Conservation (phyloP, 2,113 vertebrate species). For the Strix aluco region DNA sequence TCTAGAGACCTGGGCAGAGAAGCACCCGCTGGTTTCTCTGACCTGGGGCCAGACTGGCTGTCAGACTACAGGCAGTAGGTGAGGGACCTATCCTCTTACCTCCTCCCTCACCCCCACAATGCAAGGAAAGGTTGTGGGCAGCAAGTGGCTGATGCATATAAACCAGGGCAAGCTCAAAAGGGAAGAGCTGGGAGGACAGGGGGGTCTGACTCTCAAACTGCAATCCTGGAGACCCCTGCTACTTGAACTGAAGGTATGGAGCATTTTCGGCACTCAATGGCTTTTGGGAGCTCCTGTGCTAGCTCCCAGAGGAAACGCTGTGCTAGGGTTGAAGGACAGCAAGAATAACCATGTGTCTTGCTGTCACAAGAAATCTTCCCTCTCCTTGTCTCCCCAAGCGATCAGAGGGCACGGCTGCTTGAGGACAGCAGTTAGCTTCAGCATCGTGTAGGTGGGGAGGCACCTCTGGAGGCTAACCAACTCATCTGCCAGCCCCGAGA, state of each 20-base stretch:
- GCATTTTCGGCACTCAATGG: background rate
- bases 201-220: background rate
- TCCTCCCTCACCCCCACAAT: background rate
- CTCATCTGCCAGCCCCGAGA: background rate
- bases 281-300: background rate
- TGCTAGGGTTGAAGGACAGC: background rate
- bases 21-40: background rate
- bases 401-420: background rate
- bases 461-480: background rate
- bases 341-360: fast-evolving
- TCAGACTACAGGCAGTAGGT: background rate
- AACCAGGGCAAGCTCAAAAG: background rate
- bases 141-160: background rate
- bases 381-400: fast-evolving
- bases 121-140: background rate
- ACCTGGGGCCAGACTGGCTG: background rate
- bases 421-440: background rate
- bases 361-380: background rate
- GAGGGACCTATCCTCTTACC: background rate
- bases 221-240: background rate
- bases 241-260: background rate
- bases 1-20: background rate
- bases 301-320: background rate
- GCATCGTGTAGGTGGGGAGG: fast-evolving
- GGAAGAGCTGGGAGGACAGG: background rate